Conservation (phyloP, 2,113 vertebrate species). For the Strix aluco region DNA sequence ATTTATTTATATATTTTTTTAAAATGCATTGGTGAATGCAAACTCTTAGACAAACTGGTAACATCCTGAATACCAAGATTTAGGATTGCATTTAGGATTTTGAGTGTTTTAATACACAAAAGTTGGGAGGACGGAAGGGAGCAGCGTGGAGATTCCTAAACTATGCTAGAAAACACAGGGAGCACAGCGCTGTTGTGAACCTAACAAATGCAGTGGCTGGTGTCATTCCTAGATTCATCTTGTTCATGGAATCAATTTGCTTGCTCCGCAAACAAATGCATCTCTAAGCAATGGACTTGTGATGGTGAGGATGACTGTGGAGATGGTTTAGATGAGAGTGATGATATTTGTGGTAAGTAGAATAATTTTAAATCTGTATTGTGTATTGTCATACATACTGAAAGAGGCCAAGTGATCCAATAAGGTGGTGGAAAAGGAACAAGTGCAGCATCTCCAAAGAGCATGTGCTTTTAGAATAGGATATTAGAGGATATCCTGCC, state of each 20-base stretch:
- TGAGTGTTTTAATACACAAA: neutral
- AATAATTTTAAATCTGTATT: neutral
- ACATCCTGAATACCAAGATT: neutral
- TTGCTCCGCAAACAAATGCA: constrained; percentile 94
- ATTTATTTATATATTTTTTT: neutral
- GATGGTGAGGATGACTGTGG: constrained; percentile 96
- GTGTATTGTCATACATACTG: fast-evolving
- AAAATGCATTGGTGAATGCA: neutral
- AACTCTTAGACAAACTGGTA: neutral
- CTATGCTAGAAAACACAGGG: neutral
- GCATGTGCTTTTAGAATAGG: neutral
- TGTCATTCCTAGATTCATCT: constrained; percentile 84
- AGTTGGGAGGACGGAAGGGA: neutral
- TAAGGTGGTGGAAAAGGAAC: neutral
- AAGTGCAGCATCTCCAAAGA: neutral
- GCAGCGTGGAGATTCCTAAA: neutral
- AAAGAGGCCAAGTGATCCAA: neutral
- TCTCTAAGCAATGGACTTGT: constrained; percentile 95
- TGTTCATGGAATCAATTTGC: constrained; percentile 98
- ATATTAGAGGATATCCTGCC: neutral
- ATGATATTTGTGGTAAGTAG: constrained; percentile 86
- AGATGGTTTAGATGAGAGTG: constrained; percentile 91
- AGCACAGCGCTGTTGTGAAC: neutral
- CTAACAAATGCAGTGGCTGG: neutral
- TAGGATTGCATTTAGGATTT: neutral